Percentiles rank a stretch among this genome's conserved stretches.
Evolutionary conservation across 2,797 vertebrate genomes (phyloP).

Genomic region (Sebastes itinus): DNA sequence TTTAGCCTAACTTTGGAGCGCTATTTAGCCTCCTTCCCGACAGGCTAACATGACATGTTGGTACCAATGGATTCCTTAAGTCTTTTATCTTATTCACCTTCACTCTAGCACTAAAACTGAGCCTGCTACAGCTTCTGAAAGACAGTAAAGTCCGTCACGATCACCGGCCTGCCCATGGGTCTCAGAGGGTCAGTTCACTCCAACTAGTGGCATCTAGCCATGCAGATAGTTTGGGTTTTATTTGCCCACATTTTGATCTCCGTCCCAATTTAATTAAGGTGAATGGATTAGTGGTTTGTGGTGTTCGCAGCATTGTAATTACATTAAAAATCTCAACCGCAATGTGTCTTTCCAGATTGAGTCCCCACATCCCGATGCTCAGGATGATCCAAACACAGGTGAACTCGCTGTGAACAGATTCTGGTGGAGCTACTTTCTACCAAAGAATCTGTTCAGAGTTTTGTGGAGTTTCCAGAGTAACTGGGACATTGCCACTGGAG

Average conservation of each 20-base stretch:
- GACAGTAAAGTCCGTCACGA: too few relatives aligned
- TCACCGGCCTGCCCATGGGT: too few relatives aligned
- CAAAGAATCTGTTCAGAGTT: conserved; percentile 8
- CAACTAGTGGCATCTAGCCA: neutral
- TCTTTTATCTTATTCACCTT: too few relatives aligned
- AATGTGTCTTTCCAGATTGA: conserved; percentile 6
- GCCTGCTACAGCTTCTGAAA: too few relatives aligned
- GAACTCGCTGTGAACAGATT: neutral
- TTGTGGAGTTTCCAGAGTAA: conserved; percentile 18
- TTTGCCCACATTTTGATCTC: neutral
- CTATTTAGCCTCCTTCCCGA: too few relatives aligned
- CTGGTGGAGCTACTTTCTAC: conserved; percentile 7
- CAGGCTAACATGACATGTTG: too few relatives aligned
- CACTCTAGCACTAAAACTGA: too few relatives aligned
- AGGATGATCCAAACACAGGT: neutral
- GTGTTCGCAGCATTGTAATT: neutral
- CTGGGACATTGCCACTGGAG: conserved; percentile 27
- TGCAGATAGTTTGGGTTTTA: neutral
- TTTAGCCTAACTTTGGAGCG: too few relatives aligned
- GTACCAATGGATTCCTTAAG: too few relatives aligned
- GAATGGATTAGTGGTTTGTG: neutral
- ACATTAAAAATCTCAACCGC: neutral
- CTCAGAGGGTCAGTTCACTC: neutral
- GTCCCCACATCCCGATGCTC: neutral
- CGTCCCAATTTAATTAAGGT: neutral